Conservation (phyloP, 92 coral and sea anemone genomes). For the Galaxea fascicularis region DNA sequence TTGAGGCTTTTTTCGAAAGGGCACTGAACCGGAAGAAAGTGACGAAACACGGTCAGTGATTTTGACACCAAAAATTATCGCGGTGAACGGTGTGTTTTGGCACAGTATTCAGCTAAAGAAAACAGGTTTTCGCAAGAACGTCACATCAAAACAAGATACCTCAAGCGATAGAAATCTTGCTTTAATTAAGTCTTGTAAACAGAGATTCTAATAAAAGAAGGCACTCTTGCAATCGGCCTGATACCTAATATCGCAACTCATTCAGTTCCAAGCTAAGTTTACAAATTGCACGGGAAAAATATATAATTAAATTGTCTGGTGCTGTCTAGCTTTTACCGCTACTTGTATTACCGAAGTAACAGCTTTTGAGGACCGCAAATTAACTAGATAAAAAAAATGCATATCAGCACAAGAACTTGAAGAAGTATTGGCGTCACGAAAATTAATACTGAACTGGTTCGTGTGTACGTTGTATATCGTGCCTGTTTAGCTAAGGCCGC, state of each 20-base stretch:
- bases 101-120: not conserved
- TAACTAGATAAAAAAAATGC: constrained; percentile 33
- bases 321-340: constrained; percentile 14
- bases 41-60: constrained; percentile 19
- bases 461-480: constrained; percentile 15
- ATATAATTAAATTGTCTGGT: constrained; percentile 11
- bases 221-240: not conserved
- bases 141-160: not conserved
- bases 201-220: not conserved
- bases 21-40: constrained; percentile 40
- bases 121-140: not conserved
- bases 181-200: constrained; percentile 16
- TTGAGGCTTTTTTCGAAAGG: constrained; percentile 17
- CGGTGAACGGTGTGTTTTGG: constrained; percentile 6
- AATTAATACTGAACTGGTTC: constrained; percentile 21
- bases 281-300: constrained; percentile 4
- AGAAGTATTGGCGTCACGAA: constrained; percentile 21
- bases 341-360: constrained; percentile 21
- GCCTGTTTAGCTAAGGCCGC: constrained; percentile 20
- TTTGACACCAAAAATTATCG: constrained; percentile 29
- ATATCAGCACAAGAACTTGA: not conserved
- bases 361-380: constrained; percentile 20
- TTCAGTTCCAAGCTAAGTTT: not conserved
- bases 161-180: constrained; percentile 22
- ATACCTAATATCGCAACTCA: not conserved